Percentiles rank a stretch among this genome's conserved stretches.
phyloP scores from a whole-genome alignment of 2,888 invertebrate species.

The Himalopsyche anomala region DNA sequence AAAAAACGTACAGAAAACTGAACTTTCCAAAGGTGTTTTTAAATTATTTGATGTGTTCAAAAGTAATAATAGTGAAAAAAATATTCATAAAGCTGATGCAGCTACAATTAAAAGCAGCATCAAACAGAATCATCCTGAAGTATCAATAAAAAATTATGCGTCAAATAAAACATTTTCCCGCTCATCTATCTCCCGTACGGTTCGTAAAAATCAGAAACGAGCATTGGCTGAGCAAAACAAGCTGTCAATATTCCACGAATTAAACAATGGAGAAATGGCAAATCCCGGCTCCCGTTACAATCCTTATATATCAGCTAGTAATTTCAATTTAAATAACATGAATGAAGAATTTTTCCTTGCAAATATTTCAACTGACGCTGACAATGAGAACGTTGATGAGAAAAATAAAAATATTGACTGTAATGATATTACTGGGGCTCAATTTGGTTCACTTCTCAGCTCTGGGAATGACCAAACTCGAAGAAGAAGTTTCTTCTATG shows the following conservation, averaged over 20 bases:
- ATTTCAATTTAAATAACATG: constrained; percentile 43
- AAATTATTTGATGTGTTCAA: constrained; percentile 60
- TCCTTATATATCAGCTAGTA: constrained; percentile 55
- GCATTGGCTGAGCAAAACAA: background rate
- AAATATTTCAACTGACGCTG: constrained; percentile 52
- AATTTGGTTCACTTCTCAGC: background rate
- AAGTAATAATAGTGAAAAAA: constrained; percentile 20
- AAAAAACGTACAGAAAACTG: background rate
- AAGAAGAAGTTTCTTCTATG: constrained; percentile 52
- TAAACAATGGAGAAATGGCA: background rate
- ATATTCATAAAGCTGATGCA: constrained; percentile 5
- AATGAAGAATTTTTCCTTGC: constrained; percentile 58
- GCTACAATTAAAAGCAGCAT: background rate
- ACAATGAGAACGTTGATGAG: background rate
- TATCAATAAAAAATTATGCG: background rate
- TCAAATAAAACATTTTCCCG: constrained; percentile 58
- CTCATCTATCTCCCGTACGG: constrained; percentile 57
- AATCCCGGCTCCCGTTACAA: background rate
- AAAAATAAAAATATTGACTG: constrained; percentile 8
- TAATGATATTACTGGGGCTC: constrained; percentile 22
- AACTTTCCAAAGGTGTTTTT: constrained; percentile 56
- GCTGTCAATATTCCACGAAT: background rate
- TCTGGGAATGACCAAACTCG: background rate
- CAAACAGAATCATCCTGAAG: background rate
- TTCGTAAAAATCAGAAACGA: constrained; percentile 43